phyloP scores from a whole-genome alignment of 2,888 invertebrate species.

The Tetranychus piercei region DNA sequence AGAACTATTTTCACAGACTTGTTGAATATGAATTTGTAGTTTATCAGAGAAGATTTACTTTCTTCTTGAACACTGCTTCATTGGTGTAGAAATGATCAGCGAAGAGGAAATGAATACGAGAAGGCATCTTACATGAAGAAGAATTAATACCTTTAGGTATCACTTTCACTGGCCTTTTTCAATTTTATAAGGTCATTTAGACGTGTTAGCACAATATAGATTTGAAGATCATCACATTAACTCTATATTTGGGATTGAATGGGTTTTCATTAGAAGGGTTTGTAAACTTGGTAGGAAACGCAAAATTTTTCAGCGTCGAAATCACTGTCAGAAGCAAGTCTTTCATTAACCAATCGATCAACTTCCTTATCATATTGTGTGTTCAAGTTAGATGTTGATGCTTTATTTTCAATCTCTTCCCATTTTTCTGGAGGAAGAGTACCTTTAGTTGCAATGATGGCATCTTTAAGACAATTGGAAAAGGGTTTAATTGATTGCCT shows the following conservation, averaged over 20 bases:
- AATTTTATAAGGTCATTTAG: neutral
- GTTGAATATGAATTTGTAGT: no score
- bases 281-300: neutral
- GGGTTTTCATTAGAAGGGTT: neutral
- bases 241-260: neutral
- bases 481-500: neutral
- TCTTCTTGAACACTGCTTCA: no score
- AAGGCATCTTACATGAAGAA: neutral
- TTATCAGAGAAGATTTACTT: no score
- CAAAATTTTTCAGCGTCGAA: neutral
- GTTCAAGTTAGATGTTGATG: neutral
- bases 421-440: neutral
- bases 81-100: no score
- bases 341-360: neutral
- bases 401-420: slow-evolving; percentile 6
- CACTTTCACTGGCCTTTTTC: neutral
- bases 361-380: neutral
- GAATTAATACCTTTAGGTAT: neutral
- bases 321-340: slow-evolving; percentile 5
- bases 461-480: neutral
- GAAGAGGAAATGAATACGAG: no score
- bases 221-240: neutral
- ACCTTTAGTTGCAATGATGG: neutral
- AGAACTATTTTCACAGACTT: no score
- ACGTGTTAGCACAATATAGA: neutral